Percentiles rank a stretch among this genome's conserved stretches.
Conservation (phyloP, 2,888 invertebrate species). For the Psylliodes chrysocephalus region DNA sequence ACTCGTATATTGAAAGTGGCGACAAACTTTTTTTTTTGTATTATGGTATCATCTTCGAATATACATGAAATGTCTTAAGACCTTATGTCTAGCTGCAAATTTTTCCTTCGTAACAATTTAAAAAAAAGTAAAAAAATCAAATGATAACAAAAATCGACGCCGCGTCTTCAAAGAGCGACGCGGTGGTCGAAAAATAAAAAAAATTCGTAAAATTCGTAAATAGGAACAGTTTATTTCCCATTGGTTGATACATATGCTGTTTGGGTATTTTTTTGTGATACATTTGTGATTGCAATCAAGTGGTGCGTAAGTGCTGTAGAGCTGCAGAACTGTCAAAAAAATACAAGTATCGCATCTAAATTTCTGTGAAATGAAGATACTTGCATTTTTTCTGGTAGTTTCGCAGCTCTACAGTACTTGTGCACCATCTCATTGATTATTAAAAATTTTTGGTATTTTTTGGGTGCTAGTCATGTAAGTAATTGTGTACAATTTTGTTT, state of each 20-base stretch:
- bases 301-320: no score
- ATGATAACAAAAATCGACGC: slow-evolving; percentile 56
- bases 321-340: no score
- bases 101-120: slow-evolving; percentile 62
- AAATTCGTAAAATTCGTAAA: slow-evolving; percentile 61
- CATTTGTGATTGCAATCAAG: slow-evolving; percentile 40
- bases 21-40: slow-evolving; percentile 46
- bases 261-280: slow-evolving; percentile 31
- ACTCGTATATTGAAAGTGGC: slow-evolving; percentile 53
- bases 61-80: slow-evolving; percentile 64
- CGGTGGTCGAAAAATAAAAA: slow-evolving; percentile 57
- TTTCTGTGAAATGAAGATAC: no score
- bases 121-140: slow-evolving; percentile 55
- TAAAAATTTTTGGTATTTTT: slow-evolving; percentile 40
- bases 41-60: slow-evolving; percentile 40
- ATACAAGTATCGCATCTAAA: no score
- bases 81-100: slow-evolving; percentile 64
- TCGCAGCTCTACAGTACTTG: no score
- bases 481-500: slow-evolving; percentile 41
- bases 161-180: slow-evolving; percentile 43
- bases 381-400: no score
- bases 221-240: slow-evolving; percentile 57
- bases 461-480: slow-evolving; percentile 53
- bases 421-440: slow-evolving; percentile 32
- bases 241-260: slow-evolving; percentile 40